Evolutionary conservation across 2,797 vertebrate species (phyloP), one percentile per base, ranked within the genome.

Genomic region (Miichthys miiuy): DNA sequence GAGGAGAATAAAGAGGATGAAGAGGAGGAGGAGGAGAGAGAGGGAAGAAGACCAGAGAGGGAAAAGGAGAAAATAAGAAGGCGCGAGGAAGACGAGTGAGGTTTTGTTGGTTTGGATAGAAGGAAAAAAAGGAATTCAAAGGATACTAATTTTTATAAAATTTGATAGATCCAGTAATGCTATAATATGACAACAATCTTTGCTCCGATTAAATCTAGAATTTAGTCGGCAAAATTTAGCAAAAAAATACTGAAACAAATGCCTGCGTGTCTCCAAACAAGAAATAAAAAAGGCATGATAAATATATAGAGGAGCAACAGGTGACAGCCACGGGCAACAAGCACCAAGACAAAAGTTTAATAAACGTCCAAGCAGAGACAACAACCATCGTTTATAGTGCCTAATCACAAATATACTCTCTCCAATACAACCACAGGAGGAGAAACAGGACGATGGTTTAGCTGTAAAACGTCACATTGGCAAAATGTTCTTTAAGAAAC

Each of bases 101-200:
- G 50, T 66, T 13, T 61, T 25, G 6, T 30, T 67, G 8, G 14
- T 82, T 55, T 60, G 42, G 47, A 69, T 61, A 69, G 27, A 42
- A 42, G 63, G 51, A 57, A 65, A 66, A 17, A 93, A 91, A 95
- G 84, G 84, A 79, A 77, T 55, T 66, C 81, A 84, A 92, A 90
- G 85, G 87, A 11, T 90, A 85, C 8, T 1, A 14, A 67, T 21
- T 38, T 10, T 5, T 41, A 58, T 60, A 69, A 1, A 65, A 2
- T 30, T 30, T 30, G 30, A 6, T 20, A 44, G 3, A 66, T 63
- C 23, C 5, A 57, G 21, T 57, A 46, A 25, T 11, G 17, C 38
- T 70, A 65, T 18, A 58, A 66, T 21, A 8, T 2, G 18, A 21
- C n/a, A 74, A 17, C 4, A 11, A 14, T 47, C 12, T 65, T 52